Evolutionary conservation across 2,888 invertebrate genomes (phyloP).

Genomic region (Crematogaster levior): DNA sequence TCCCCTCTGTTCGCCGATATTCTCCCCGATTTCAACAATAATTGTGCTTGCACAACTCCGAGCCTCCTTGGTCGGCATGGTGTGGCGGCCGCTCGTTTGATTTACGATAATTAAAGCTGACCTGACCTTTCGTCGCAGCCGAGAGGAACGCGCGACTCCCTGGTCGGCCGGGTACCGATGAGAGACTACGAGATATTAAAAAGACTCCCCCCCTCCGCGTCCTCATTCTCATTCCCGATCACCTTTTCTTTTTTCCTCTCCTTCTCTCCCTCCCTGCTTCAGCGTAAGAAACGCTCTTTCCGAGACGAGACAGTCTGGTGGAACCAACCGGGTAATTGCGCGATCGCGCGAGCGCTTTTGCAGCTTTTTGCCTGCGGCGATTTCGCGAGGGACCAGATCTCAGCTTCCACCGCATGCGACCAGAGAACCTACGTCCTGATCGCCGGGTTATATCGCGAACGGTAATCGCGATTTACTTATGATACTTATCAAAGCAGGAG

Average conservation of each 20-base stretch:
- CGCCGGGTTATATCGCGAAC: slow-evolving; percentile 66
- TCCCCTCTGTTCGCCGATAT: slow-evolving; percentile 49
- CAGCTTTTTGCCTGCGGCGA: slow-evolving; percentile 71
- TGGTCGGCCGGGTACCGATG: slow-evolving; percentile 58
- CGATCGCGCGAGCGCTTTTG: slow-evolving; percentile 66
- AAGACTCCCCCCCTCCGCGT: slow-evolving; percentile 46
- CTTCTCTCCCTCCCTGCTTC: background rate
- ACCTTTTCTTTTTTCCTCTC: background rate
- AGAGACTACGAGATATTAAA: slow-evolving; percentile 69
- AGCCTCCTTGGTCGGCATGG: slow-evolving; percentile 58
- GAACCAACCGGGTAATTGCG: slow-evolving; percentile 78
- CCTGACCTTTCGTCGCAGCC: slow-evolving; percentile 81
- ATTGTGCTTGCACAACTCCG: slow-evolving; percentile 72
- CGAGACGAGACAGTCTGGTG: slow-evolving; percentile 58
- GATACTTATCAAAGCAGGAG: slow-evolving; percentile 73
- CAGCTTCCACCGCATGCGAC: slow-evolving; percentile 55
- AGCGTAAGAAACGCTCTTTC: slow-evolving; percentile 42
- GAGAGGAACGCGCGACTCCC: slow-evolving; percentile 47
- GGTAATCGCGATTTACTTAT: slow-evolving; percentile 79
- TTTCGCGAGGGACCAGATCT: slow-evolving; percentile 67
- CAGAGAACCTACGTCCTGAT: slow-evolving; percentile 60
- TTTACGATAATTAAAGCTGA: slow-evolving; percentile 84
- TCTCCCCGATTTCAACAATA: slow-evolving; percentile 78
- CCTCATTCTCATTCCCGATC: slow-evolving; percentile 35
- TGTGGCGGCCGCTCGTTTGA: slow-evolving; percentile 79